Evolutionary conservation across 2,888 invertebrate genomes (phyloP), one percentile per base, ranked within the genome.

Genomic region (Troilus luridus): DNA sequence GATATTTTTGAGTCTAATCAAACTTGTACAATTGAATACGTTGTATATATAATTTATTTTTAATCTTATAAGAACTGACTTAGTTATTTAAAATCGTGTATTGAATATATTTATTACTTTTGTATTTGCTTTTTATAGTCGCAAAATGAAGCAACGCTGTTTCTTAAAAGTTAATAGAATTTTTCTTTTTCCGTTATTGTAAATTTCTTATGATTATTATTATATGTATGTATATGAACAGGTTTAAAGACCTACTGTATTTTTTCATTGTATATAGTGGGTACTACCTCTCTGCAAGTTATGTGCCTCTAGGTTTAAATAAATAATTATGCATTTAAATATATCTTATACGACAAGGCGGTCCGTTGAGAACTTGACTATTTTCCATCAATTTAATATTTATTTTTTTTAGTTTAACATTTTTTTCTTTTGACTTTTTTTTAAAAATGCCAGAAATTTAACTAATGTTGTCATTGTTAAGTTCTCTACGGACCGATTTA

Each of bases 271-370:
- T 92, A 92, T 58, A 92, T 92, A 92, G 92, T 89, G 91, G 92
- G 91, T 91, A 92, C 92, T 92, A 92, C 92, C 92, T 92, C 92
- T 92, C 88, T 90, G 91, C 91, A 92, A 92, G 91, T 92, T 89
- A 92, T 81, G 92, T 92, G 92, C 92, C 92, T 92, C 88, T 91
- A 91, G 91, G 60, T 88, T 90, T 67, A 90, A 88, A 90, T 62
- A 62, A 90, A 77, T 90, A 90, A 90, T 88, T 85, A 90, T 90
- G 90, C 90, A 90, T 90, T 90, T 90, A 90, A 90, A 85, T 90
- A 58, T 90, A 90, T 90, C 90, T 90, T 88, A 90, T 90, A 90
- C 77, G 77, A 90, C 64, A 27, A 90, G n/a, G 21, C 90, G 91
- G 91, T 91, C 91, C 91, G 91, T 89, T 89, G 81, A 64, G 91